Conservation (phyloP, 2,888 invertebrate genomes). For the Ptychoptera albimana region DNA sequence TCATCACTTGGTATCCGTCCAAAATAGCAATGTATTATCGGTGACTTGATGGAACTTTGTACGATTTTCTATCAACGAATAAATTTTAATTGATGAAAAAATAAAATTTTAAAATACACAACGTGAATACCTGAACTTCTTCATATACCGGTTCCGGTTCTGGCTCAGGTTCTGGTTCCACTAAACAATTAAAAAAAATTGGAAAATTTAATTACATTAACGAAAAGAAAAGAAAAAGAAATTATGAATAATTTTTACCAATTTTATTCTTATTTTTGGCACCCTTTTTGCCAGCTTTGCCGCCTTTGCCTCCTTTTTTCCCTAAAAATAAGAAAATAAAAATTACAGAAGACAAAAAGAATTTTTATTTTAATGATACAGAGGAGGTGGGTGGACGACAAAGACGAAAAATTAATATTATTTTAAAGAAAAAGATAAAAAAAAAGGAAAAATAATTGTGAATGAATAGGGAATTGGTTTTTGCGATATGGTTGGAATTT, state of each 20-base stretch:
- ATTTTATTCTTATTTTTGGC: conserved; percentile 5
- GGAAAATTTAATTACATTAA: background rate
- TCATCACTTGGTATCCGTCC: conserved; percentile 39
- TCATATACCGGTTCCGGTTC: conserved; percentile 18
- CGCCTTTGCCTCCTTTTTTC: background rate
- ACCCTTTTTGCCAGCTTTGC: background rate
- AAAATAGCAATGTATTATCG: conserved; percentile 49
- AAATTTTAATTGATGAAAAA: too few relatives aligned
- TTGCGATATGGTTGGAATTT: background rate
- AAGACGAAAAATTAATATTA: too few relatives aligned
- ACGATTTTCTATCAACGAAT: conserved; percentile 39
- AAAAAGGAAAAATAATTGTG: too few relatives aligned
- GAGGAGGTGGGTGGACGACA: too few relatives aligned
- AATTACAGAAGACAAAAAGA: too few relatives aligned
- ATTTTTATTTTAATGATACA: too few relatives aligned
- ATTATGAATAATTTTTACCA: conserved; percentile 13
- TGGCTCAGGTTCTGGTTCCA: conserved; percentile 1
- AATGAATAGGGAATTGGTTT: background rate
- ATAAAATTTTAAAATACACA: background rate
- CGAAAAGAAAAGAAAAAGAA: background rate
- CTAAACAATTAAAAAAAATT: background rate
- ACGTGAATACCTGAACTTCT: conserved; percentile 25
- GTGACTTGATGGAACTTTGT: conserved; percentile 53
- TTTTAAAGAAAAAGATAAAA: too few relatives aligned
- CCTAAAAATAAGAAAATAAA: background rate